Base-by-base conservation (phyloP, 1,140 invertebrate genomes). In the Eriosoma lanigerum region DNA sequence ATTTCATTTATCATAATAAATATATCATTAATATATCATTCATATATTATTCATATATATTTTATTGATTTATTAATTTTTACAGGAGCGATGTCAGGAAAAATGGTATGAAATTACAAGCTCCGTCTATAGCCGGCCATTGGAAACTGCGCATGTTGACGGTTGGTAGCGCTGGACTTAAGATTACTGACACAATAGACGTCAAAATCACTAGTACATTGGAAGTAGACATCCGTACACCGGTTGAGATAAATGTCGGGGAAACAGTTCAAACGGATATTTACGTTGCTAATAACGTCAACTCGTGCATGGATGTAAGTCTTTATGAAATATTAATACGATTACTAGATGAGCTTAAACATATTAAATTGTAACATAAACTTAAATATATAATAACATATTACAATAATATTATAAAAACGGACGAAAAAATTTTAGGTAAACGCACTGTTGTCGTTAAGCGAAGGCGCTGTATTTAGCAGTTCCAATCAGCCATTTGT, bases 221-320 rank as follows among this genome's bases (percentile, higher is more conserved):
- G 29, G 87, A 89, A 62, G 87, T 89, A 15, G 88, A 90, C 83
- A 89, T 90, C 82, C 84, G 86, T 0, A 83, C 90, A 12, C 89
- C 89, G 5, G 86, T 87, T 1, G 87, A 86, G 3, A 82, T 91
- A 81, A 87, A 88, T 82, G 89, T 90, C 13, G 88, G 89, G 0
- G 90, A 91, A 84, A 88, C 88, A 0, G 86, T 90, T 0, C 89
- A 91, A 83, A 88, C 90, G 0, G 89, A 90, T 83, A 89, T 90
- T 82, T 90, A 89, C 84, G 90, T 91, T 52, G 89, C 87, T 0
- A 91, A 90, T 82, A 90, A 90, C 81, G 87, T 90, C 72, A 90
- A 90, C 83, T 89, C 89, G 75, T 91, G 90, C 85, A 89, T 91
- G 86, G 90, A 91, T 82, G 90, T 91, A 85, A 90, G 89, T 89